Percentiles rank a stretch among this genome's conserved stretches.
phyloP scores from a whole-genome alignment of 2,113 vertebrate species.

The Plecotus auritus region DNA sequence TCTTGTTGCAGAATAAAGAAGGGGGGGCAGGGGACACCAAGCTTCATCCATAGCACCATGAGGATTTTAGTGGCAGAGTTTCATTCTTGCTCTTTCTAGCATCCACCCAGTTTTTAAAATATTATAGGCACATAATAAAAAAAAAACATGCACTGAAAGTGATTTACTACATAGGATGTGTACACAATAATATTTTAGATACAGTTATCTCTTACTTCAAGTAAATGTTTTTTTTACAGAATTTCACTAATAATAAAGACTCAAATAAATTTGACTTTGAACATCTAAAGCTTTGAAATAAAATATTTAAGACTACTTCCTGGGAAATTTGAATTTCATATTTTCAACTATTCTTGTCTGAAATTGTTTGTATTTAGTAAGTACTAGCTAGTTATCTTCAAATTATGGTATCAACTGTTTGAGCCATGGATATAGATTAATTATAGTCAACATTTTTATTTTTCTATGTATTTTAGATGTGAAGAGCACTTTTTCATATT shows the following conservation, averaged over 20 bases:
- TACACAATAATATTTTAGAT: neutral
- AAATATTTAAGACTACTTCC: neutral
- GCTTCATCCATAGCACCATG: neutral
- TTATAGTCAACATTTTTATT: neutral
- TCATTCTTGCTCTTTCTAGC: neutral
- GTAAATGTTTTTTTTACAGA: neutral
- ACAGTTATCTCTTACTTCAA: neutral
- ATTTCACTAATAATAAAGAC: neutral
- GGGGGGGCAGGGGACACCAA: too few species aligned
- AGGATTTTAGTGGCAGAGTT: neutral
- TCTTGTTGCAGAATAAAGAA: neutral
- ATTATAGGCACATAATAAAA: neutral
- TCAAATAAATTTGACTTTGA: neutral
- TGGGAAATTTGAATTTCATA: neutral
- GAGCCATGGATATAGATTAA: neutral
- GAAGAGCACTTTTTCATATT: neutral
- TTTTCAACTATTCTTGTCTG: neutral
- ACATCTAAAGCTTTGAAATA: neutral
- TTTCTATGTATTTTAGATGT: neutral
- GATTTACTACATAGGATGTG: fast-evolving
- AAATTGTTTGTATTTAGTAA: neutral
- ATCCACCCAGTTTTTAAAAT: neutral
- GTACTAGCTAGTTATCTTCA: neutral
- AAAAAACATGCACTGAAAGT: neutral
- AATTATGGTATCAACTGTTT: neutral